phyloP scores from a whole-genome alignment of 2,888 invertebrate species.

The Julus scanicus region DNA sequence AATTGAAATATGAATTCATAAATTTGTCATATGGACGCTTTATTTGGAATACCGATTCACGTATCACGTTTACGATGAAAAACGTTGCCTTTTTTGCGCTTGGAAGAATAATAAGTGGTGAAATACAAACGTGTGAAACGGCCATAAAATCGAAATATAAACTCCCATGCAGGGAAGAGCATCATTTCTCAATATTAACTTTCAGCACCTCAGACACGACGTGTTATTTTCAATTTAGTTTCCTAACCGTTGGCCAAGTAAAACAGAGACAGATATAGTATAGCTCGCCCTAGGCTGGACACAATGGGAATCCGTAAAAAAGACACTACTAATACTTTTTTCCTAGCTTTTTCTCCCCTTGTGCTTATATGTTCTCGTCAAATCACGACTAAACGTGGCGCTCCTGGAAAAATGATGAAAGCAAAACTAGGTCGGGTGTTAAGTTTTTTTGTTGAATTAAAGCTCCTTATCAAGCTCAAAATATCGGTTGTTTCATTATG shows the following conservation, averaged over 20 bases:
- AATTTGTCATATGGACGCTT: background rate
- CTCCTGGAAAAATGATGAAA: too few species aligned
- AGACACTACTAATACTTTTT: too few species aligned
- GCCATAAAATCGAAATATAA: slow-evolving; percentile 32
- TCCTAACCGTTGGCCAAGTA: background rate
- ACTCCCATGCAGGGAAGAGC: background rate
- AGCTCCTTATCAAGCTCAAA: too few species aligned
- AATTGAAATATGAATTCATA: slow-evolving; percentile 45
- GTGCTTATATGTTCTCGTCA: too few species aligned
- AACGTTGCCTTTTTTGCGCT: background rate
- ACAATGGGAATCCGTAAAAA: too few species aligned
- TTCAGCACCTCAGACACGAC: background rate
- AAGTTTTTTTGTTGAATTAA: too few species aligned
- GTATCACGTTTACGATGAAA: slow-evolving; percentile 1
- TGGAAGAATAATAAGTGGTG: background rate
- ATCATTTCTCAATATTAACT: slow-evolving; percentile 30
- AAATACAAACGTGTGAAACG: slow-evolving; percentile 7
- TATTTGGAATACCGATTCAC: slow-evolving; percentile 11
- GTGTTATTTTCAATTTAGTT: slow-evolving; percentile 42
- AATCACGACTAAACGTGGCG: too few species aligned
- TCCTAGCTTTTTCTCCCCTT: too few species aligned
- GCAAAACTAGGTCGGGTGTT: too few species aligned
- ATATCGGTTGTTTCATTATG: too few species aligned
- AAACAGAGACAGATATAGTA: background rate
- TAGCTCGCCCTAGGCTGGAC: too few species aligned